Evolutionary conservation across 2,113 vertebrate species (phyloP), one percentile per base, ranked within the genome.

Genomic region (Alligator sinensis): DNA sequence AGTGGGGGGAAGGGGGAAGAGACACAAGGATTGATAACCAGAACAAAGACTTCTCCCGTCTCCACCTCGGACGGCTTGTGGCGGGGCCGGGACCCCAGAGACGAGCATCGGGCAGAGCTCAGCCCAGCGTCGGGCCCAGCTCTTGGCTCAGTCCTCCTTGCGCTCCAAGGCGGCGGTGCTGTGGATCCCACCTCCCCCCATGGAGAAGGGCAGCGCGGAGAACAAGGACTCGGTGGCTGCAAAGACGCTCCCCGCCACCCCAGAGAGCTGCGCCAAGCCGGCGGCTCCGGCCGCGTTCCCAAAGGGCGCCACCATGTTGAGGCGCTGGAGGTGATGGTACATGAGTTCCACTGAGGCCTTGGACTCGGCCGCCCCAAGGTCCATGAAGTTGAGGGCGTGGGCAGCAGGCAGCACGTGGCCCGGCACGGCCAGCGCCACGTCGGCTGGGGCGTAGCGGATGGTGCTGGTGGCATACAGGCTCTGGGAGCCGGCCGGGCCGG

Each of bases 401-500:
- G 98, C 38, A 82, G 97, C 87, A 86, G 96, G 85, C 97, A 98
- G 88, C 74, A 90, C 27, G 13, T 60, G 89, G 28, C 84, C 54
- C 15, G 59, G 91, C 60, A 95, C 54, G 57, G 91, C 82, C 18
- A 97, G 90, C 4, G 97, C 94, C 82, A 99, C 96, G 95, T 99
- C 99, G 0, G 99, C 97, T 3, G 99, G 99, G 74, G 98, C 98
- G 0, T 99, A 99, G 86, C 99, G 98, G 93, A 99, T 99, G 76
- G 98, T 98, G 93, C 99, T 98, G 0, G 99, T 98, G 4, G 99
- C 90, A 28, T 99, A 99, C 30, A 99, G 98, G 94, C 99, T 98
- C 90, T 98, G 98, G 83, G 98, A 98, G 57, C 87, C 81, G 1
- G 78, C 18, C 4, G 91, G 9, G 68, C 14, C 11, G 4, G 85